Base-by-base conservation (phyloP, 2,888 invertebrate species). In the Luperina nickerlii region DNA sequence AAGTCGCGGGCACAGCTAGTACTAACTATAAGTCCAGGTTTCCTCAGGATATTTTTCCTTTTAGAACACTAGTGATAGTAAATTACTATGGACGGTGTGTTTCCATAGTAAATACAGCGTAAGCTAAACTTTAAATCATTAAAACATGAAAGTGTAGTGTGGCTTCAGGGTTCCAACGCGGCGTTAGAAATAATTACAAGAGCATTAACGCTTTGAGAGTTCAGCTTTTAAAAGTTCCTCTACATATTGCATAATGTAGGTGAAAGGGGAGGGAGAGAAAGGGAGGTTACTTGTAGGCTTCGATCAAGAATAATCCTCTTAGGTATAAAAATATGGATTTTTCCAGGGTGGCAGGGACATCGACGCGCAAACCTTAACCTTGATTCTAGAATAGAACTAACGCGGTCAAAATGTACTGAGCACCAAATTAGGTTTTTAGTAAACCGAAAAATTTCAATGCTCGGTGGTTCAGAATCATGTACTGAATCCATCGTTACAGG, bases 161-260 rank as follows among this genome's bases (percentile, higher is more conserved):
- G 13, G 68, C 51, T 85, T 66, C 57, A 74, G 67, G 68, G 67
- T 85, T 79, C 76, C n/a, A 51, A 65, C 74, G 62, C 18, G 65
- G 20, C 32, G 42, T 65, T 76, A 76, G 79, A 82, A 85, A 85
- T 85, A 79, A 85, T 84, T 82, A 75, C 74, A 82, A 65, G 60
- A 63, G 51, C 51, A 81, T 65, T 60, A 69, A 75, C 18, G 42
- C 82, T 82, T 60, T 54, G n/a, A 63, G 27, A 77, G 60, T 82
- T 77, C 9, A 48, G 65, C 62, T 74, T 13, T 82, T 84, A 72
- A 72, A 82, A 81, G 76, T 81, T 81, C 24, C 1, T 15, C 9
- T 42, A 32, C 48, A 48, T 45, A 54, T 42, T 18, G 2, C 45
- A 68, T 27, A 6, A 9, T 48, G 54, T 68, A 20, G 9, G 42